Evolutionary conservation across 2,113 vertebrate genomes (phyloP).

Genomic region (Nanorana parkeri): DNA sequence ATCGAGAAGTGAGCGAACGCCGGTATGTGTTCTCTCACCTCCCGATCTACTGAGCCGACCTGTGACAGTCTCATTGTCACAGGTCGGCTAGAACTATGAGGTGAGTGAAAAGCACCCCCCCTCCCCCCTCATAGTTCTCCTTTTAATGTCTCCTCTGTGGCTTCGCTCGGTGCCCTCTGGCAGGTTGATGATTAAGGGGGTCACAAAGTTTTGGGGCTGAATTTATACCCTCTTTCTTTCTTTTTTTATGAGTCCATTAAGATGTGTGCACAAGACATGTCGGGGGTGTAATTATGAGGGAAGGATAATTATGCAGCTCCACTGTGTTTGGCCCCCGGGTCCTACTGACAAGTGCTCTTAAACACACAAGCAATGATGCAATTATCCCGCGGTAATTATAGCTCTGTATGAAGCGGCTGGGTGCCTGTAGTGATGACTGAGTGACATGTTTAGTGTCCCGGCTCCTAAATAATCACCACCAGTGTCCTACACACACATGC

Average conservation of each 20-base stretch:
- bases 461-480: background rate
- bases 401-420: background rate
- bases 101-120: too few species aligned
- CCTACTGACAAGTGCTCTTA: slow-evolving; percentile 22
- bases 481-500: background rate
- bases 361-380: slow-evolving; percentile 31
- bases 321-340: slow-evolving; percentile 37
- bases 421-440: background rate
- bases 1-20: too few species aligned
- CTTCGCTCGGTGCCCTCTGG: background rate
- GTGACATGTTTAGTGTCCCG: background rate
- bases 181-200: background rate
- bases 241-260: slow-evolving; percentile 18
- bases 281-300: slow-evolving; percentile 36
- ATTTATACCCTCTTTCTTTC: background rate
- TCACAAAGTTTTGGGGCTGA: background rate
- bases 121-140: too few species aligned
- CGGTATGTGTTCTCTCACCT: too few species aligned
- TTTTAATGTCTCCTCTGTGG: background rate
- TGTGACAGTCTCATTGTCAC: too few species aligned
- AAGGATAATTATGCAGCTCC: slow-evolving; percentile 29
- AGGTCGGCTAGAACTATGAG: too few species aligned
- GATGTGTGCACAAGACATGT: slow-evolving; percentile 8
- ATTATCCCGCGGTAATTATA: slow-evolving; percentile 43
- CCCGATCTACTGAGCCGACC: too few species aligned